Conservation (phyloP, 2,888 invertebrate species). For the Petrolisthes cinctipes region DNA sequence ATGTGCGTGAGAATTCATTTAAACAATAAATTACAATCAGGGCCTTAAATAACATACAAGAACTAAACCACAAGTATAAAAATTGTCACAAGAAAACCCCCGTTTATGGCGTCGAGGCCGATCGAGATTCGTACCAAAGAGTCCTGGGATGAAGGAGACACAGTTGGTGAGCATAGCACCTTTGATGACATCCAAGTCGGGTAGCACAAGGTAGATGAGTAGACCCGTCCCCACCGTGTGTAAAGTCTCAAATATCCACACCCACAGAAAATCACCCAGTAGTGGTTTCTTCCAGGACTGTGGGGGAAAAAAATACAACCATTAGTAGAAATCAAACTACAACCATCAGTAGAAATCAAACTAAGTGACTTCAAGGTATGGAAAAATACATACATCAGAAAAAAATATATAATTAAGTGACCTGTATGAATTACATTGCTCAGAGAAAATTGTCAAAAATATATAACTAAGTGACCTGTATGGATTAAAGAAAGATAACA, state of each 20-base stretch:
- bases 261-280: constrained; percentile 76
- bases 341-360: not conserved
- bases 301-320: not conserved
- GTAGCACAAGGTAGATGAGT: constrained; percentile 88
- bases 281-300: constrained; percentile 60
- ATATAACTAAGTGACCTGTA: too few relatives aligned
- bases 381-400: too few relatives aligned
- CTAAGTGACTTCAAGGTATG: too few relatives aligned
- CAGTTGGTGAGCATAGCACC: constrained; percentile 97
- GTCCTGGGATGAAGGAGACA: constrained; percentile 89
- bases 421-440: too few relatives aligned
- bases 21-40: too few relatives aligned
- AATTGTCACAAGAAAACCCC: too few relatives aligned
- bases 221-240: constrained; percentile 89
- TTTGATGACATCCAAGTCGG: constrained; percentile 92
- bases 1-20: not conserved
- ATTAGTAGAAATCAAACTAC: not conserved
- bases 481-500: too few relatives aligned
- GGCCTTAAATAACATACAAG: too few relatives aligned
- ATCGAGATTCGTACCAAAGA: constrained; percentile 76
- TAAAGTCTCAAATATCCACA: constrained; percentile 87
- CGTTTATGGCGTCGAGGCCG: not conserved
- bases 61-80: too few relatives aligned
- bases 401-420: too few relatives aligned
- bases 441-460: too few relatives aligned